These are phyloP conservation scores for Syngnathoides biaculeatus DNA, from an alignment of 2,113 vertebrate genomes.

Conservation along the genomic window DNA sequence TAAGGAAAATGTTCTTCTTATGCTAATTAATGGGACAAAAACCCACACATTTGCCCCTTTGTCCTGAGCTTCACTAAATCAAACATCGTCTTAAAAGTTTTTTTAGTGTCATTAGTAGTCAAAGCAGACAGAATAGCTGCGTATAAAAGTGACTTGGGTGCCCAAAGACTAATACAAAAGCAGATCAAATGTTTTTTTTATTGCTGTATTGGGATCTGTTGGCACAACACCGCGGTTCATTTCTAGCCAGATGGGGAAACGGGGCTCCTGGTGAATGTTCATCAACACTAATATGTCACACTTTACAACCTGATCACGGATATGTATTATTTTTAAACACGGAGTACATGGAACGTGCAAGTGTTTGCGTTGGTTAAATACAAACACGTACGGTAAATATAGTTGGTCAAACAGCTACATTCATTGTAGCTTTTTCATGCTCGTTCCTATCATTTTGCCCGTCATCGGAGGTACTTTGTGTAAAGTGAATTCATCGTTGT, in stretches of 20 bases:
- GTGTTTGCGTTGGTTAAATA: not conserved
- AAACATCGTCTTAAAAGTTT: not conserved
- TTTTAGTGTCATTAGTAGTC: not conserved
- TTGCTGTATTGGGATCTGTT: not conserved
- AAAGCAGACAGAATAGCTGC: not conserved
- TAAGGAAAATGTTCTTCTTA: too few relatives aligned
- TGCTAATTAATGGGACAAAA: too few relatives aligned
- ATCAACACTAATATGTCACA: conserved; percentile 66
- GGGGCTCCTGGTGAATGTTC: conserved; percentile 44
- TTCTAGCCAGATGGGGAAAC: too few relatives aligned
- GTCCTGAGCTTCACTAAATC: not conserved
- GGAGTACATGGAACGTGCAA: not conserved
- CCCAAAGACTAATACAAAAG: not conserved
- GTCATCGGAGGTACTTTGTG: too few relatives aligned
- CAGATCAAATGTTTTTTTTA: not conserved
- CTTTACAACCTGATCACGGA: conserved; percentile 54
- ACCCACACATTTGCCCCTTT: not conserved
- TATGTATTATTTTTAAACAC: conserved; percentile 48
- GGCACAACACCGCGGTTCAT: not conserved
- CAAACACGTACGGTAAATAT: not conserved
- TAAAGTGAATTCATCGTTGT: too few relatives aligned
- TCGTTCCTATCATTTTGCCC: too few relatives aligned
- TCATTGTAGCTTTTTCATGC: too few relatives aligned
- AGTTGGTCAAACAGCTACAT: not conserved
- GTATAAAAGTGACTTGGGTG: not conserved